These are phyloP conservation scores for Sparidentex hasta DNA, from an alignment of 2,797 vertebrate genomes.

Conservation along the genomic window DNA sequence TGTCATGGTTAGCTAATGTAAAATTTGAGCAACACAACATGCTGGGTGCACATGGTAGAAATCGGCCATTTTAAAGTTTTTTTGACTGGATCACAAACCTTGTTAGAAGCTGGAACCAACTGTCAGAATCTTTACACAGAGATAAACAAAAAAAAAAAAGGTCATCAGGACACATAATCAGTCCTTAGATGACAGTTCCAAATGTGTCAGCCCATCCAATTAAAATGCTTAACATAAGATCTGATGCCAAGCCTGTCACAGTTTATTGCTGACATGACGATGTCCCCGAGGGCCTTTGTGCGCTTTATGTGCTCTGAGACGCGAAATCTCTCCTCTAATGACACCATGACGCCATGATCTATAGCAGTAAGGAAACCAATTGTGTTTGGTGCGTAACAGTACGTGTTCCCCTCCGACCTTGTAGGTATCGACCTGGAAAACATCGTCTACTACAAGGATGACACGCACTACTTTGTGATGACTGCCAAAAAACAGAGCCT, in stretches of 20 bases:
- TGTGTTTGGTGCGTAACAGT: conserved; percentile 45
- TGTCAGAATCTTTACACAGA: no score
- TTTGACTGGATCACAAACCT: no score
- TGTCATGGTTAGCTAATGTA: no score
- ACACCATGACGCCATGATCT: conserved; percentile 34
- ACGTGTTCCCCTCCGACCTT: conserved; percentile 40
- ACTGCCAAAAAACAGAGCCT: conserved; percentile 99
- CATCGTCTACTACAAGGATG: conserved; percentile 99
- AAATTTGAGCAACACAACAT: no score
- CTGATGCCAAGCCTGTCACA: conserved; percentile 47
- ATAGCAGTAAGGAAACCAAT: conserved; percentile 23
- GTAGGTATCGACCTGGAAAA: conserved; percentile 98
- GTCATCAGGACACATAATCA: conserved; percentile 24
- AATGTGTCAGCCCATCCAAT: conserved; percentile 53
- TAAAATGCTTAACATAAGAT: conserved; percentile 57
- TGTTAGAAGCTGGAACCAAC: no score
- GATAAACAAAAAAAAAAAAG: not conserved
- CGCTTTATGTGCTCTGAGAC: conserved; percentile 58
- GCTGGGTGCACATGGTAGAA: no score
- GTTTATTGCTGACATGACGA: conserved; percentile 67
- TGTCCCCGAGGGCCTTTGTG: conserved; percentile 56
- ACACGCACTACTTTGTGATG: conserved; percentile 99
- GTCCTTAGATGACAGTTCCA: conserved; percentile 7
- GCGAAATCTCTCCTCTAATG: conserved; percentile 73
- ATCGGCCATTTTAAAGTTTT: no score